phyloP scores from a whole-genome alignment of 2,797 vertebrate species.

The Micrastur ruficollis region DNA sequence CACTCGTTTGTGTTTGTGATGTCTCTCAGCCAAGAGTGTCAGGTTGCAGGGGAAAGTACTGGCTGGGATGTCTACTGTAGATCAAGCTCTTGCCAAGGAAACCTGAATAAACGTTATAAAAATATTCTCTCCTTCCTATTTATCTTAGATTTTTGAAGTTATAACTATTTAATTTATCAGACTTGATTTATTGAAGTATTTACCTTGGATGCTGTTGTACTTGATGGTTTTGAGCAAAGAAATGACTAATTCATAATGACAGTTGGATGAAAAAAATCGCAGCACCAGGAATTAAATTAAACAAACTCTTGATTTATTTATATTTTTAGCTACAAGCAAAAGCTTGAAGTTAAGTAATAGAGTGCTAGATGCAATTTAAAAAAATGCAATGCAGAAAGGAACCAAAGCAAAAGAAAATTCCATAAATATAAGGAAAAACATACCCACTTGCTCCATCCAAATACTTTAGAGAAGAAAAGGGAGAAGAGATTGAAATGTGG shows the following conservation, averaged over 20 bases:
- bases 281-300: slow-evolving; percentile 4
- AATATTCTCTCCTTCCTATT: slow-evolving; percentile 41
- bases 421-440: not conserved
- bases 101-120: slow-evolving; percentile 62
- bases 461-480: not conserved
- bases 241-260: slow-evolving; percentile 21
- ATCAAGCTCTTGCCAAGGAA: slow-evolving; percentile 55
- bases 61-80: slow-evolving; percentile 53
- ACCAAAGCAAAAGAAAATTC: not conserved
- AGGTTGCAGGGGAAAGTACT: slow-evolving; percentile 58
- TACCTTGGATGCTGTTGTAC: slow-evolving; percentile 7
- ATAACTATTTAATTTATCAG: slow-evolving; percentile 19
- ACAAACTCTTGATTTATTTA: slow-evolving; percentile 52
- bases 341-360: not conserved
- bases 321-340: slow-evolving; percentile 39
- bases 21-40: slow-evolving; percentile 71
- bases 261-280: slow-evolving; percentile 26
- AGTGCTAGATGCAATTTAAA: not conserved
- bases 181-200: slow-evolving; percentile 45
- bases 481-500: not conserved
- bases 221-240: slow-evolving; percentile 36
- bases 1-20: slow-evolving; percentile 51
- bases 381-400: not conserved
- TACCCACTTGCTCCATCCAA: not conserved
- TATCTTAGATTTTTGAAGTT: slow-evolving; percentile 53